phyloP scores from a whole-genome alignment of 92 coral and sea anemone species.

The Virgularia gustaviana region DNA sequence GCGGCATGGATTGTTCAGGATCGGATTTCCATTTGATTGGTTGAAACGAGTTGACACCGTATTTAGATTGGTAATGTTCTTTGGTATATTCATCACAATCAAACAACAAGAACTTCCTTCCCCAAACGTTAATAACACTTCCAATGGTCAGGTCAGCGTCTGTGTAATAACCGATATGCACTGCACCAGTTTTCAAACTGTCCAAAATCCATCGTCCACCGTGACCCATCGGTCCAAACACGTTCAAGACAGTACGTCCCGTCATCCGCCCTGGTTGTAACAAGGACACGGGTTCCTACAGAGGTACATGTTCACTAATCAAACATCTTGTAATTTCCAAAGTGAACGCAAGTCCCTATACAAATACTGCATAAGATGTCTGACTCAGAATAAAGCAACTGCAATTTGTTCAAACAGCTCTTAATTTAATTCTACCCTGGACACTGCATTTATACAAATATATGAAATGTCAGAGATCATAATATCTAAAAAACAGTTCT shows the following conservation, averaged over 20 bases:
- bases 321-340: too few relatives aligned
- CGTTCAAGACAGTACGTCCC: conserved; percentile 92
- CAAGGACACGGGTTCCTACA: conserved; percentile 72
- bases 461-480: too few relatives aligned
- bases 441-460: too few relatives aligned
- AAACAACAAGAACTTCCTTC: conserved; percentile 71
- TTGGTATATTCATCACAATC: conserved; percentile 97
- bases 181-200: conserved; percentile 97
- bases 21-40: conserved; percentile 74
- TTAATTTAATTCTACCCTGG: too few relatives aligned
- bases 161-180: conserved; percentile 75
- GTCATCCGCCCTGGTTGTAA: conserved; percentile 94
- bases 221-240: conserved; percentile 98
- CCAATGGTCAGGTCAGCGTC: conserved; percentile 91
- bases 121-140: conserved; percentile 86
- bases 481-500: too few relatives aligned
- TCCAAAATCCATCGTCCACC: conserved; percentile 98
- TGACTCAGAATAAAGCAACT: too few relatives aligned
- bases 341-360: too few relatives aligned
- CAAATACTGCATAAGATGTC: too few relatives aligned
- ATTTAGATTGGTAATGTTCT: conserved; percentile 83
- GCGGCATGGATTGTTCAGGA: conserved; percentile 53
- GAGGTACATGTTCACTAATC: too few relatives aligned
- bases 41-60: conserved; percentile 70
- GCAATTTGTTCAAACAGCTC: too few relatives aligned